Percentiles rank a stretch among this genome's conserved stretches.
phyloP scores from a whole-genome alignment of 2,113 vertebrate genomes.

The Nothoprocta pentlandii region DNA sequence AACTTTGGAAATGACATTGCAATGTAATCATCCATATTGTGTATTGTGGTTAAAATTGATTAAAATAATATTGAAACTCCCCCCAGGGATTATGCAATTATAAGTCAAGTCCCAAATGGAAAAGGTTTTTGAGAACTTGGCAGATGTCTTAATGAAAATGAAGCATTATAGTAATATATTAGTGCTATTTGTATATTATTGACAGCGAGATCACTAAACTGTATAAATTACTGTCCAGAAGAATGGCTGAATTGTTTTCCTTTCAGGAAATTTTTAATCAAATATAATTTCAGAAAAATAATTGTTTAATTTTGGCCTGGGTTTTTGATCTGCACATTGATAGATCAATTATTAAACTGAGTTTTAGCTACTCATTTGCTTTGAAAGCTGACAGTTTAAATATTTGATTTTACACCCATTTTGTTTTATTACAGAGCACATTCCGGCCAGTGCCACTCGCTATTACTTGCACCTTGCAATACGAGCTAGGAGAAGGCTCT shows the following conservation, averaged over 20 bases:
- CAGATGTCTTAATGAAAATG: constrained; percentile 90
- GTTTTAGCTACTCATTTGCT: constrained; percentile 41
- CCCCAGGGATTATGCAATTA: constrained; percentile 84
- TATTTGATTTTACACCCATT: constrained; percentile 71
- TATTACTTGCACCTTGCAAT: not conserved
- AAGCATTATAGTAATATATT: constrained; percentile 88
- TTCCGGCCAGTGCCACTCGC: constrained; percentile 51
- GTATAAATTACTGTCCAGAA: constrained; percentile 82
- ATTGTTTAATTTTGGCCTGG: constrained; percentile 75
- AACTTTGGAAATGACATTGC: constrained; percentile 84
- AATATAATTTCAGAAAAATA: constrained; percentile 80
- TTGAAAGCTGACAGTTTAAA: constrained; percentile 73
- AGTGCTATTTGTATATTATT: constrained; percentile 84
- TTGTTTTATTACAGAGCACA: constrained; percentile 56
- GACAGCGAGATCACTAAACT: constrained; percentile 84
- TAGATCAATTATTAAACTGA: constrained; percentile 69
- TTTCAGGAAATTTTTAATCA: constrained; percentile 82
- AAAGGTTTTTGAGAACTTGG: constrained; percentile 84
- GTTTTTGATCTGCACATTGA: constrained; percentile 73
- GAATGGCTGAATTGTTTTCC: constrained; percentile 81
- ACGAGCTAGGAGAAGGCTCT: not conserved
- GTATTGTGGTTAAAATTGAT: constrained; percentile 86
- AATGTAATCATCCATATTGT: constrained; percentile 85
- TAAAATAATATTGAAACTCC: constrained; percentile 88
- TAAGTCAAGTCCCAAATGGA: constrained; percentile 83